phyloP scores from a whole-genome alignment of 2,113 vertebrate genomes.

The Corythaeola cristata region DNA sequence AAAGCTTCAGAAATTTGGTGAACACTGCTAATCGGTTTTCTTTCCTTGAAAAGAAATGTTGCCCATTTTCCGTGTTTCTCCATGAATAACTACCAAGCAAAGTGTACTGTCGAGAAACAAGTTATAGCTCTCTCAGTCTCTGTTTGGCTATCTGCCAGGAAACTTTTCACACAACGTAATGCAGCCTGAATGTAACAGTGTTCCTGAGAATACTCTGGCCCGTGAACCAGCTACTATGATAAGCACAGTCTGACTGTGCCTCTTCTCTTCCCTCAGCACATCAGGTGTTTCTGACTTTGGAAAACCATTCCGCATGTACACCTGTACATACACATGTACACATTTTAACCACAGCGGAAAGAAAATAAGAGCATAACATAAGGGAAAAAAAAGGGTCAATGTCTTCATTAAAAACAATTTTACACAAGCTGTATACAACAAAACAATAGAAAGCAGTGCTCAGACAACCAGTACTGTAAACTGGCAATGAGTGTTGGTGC shows the following conservation, averaged over 20 bases:
- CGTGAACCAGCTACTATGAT: not conserved
- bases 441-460: not conserved
- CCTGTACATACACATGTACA: not conserved
- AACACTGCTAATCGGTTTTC: not conserved
- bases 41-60: not conserved
- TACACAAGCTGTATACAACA: not conserved
- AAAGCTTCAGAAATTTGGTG: not conserved
- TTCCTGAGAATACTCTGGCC: not conserved
- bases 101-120: not conserved
- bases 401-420: not conserved
- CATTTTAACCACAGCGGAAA: not conserved
- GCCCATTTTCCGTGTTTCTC: not conserved
- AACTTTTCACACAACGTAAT: not conserved
- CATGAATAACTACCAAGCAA: not conserved
- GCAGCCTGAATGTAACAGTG: not conserved
- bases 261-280: not conserved
- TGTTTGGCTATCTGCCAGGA: not conserved
- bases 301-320: not conserved
- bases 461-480: not conserved
- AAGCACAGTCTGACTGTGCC: not conserved
- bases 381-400: not conserved
- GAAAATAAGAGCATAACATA: not conserved
- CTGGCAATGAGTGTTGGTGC: not conserved
- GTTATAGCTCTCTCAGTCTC: not conserved
- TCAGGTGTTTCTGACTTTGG: not conserved